Percentiles rank a stretch among this genome's conserved stretches.
Evolutionary conservation across 2,888 invertebrate species (phyloP).

Genomic region (Agrochola macilenta): DNA sequence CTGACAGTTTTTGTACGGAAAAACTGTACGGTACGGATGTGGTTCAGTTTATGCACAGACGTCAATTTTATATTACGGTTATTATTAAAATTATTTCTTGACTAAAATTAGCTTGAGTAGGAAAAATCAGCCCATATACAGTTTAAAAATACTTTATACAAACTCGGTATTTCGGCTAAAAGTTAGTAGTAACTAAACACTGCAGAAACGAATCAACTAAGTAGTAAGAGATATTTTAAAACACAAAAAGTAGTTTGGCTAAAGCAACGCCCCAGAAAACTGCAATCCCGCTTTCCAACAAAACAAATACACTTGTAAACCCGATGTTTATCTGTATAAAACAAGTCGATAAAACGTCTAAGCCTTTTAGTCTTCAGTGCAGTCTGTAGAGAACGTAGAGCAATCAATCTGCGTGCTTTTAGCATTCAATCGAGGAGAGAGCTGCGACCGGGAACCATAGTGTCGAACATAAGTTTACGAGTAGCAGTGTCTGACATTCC

Average conservation of each 20-base stretch:
- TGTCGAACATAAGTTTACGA: slow-evolving; percentile 25
- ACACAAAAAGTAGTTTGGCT: background rate
- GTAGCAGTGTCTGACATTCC: slow-evolving; percentile 3
- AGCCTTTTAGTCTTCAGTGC: slow-evolving; percentile 40
- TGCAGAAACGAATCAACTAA: background rate
- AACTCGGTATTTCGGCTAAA: background rate
- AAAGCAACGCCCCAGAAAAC: slow-evolving; percentile 18
- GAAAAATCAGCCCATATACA: background rate
- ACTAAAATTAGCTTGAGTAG: background rate
- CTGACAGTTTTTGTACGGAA: background rate
- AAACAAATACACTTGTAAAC: slow-evolving; percentile 52
- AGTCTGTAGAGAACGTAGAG: slow-evolving; percentile 22
- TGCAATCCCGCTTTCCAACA: slow-evolving; percentile 14
- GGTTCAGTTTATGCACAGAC: background rate
- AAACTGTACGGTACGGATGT: background rate
- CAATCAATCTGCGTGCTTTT: slow-evolving; percentile 60
- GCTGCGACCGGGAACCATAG: slow-evolving; percentile 19
- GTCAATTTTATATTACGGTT: too few species aligned
- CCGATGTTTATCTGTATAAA: slow-evolving; percentile 49
- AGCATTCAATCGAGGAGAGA: slow-evolving; percentile 57
- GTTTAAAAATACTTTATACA: background rate
- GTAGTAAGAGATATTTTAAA: background rate
- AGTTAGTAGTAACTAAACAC: background rate
- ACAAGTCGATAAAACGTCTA: slow-evolving; percentile 56
- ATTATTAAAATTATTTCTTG: too few species aligned